Base-by-base conservation (phyloP, 2,888 invertebrate genomes). In the Hirtodrosophila confusa region DNA sequence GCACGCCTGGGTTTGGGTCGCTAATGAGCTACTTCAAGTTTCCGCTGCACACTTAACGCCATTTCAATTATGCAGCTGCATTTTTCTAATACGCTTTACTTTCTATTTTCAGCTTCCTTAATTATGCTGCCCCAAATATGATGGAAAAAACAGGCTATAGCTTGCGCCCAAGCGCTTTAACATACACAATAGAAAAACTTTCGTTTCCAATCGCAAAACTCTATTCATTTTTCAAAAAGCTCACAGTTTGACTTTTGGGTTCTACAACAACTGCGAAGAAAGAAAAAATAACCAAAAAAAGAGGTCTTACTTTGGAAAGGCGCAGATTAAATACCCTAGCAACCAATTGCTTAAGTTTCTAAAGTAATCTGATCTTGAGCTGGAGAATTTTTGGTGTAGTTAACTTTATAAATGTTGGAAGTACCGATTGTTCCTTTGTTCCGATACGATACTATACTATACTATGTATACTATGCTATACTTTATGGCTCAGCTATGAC, bases 191-290 rank as follows among this genome's bases (percentile, higher is more conserved):
- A 39, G 50, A 40, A 79, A 79, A 88, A 88, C 88, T 88, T 88
- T 88, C 88, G 75, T 89, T 88, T 88, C 83, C 82, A 88, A 85
- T 85, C 71, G 69, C 69, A 62, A 76, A 73, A 61, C 51, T 60
- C 54, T 56, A 40, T 62, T 64, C 64, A 56, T 57, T 69, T 53
- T 56, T 56, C 50, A 50, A 51, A 65, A 53, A 27, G 29, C 33
- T 33, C 41, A 45, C 40, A 55, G 55, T 35, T 57, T 40, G 44
- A 29, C 37, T 69, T 51, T 24, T 44, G 37, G 10, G 79, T 86
- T 82, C 85, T 82, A 57, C 71, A 58, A 48, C 61, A 60, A 57
- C 48, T 43, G 45, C 35, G 11, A 39, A 51, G 10, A 23, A 23
- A 9, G 27, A 43, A 40, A 29, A 12, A 24, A 8, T 5, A 5